Conservation (phyloP, 1,140 invertebrate genomes). For the Tetramorium alpestre region DNA sequence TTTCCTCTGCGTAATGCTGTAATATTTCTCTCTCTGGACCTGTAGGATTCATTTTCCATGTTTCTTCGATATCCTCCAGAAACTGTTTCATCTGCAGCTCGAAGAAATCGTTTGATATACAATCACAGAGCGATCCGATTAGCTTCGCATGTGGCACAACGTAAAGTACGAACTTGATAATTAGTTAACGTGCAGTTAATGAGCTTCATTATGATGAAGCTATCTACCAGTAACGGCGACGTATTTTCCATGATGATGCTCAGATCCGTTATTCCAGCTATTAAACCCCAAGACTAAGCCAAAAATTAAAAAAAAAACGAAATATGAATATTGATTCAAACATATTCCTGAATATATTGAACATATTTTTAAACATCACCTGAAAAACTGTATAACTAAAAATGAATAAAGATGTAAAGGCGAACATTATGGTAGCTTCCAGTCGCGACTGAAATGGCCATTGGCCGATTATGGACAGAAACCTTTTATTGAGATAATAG, state of each 20-base stretch:
- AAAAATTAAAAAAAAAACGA: neutral
- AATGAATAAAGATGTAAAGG: neutral
- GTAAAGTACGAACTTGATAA: conserved; percentile 16
- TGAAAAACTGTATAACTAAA: neutral
- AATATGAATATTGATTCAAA: neutral
- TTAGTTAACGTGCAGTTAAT: conserved; percentile 26
- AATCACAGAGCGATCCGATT: neutral
- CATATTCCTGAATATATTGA: too few relatives aligned
- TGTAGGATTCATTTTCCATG: neutral
- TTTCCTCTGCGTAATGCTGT: neutral
- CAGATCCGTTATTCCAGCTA: conserved; percentile 21
- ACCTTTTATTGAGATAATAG: conserved; percentile 25
- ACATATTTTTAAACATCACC: neutral
- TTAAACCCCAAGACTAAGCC: neutral
- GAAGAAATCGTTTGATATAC: conserved; percentile 15
- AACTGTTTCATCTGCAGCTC: conserved; percentile 18
- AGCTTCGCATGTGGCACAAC: neutral
- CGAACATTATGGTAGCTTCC: neutral
- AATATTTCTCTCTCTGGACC: conserved; percentile 20
- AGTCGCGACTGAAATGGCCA: conserved; percentile 46
- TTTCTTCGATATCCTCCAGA: neutral
- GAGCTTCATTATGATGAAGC: neutral
- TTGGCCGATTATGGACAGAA: conserved; percentile 3
- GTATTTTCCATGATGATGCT: conserved; percentile 15
- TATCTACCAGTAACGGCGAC: conserved; percentile 1